Evolutionary conservation across 2,797 vertebrate species (phyloP).

Genomic region (Calcarius lapponicus): DNA sequence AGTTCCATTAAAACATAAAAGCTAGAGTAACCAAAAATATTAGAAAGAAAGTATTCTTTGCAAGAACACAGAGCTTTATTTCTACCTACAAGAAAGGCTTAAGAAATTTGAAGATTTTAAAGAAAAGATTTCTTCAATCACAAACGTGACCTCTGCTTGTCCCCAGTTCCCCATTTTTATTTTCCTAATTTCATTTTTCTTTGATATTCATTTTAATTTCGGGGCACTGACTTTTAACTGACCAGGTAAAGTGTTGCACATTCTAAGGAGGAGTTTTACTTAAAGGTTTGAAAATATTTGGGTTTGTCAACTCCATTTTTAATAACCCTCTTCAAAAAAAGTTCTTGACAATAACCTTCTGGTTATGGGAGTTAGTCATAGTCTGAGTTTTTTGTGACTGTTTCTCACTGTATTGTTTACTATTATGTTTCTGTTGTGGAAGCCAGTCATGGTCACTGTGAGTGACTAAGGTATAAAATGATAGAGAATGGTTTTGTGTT

Average conservation of each 20-base stretch:
- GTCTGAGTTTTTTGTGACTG: not conserved
- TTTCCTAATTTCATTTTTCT: not conserved
- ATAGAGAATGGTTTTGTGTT: not conserved
- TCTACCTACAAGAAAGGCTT: not conserved
- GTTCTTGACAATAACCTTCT: not conserved
- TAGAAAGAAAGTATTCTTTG: not conserved
- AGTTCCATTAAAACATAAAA: not conserved
- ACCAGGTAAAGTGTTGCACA: not conserved
- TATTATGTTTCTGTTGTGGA: not conserved
- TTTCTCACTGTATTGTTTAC: not conserved
- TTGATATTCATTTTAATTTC: not conserved
- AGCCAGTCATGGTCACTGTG: not conserved
- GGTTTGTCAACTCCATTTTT: not conserved
- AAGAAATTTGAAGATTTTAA: not conserved
- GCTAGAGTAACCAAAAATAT: not conserved
- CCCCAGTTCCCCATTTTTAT: not conserved
- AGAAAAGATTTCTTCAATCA: not conserved
- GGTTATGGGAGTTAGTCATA: not conserved
- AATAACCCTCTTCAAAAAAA: no score
- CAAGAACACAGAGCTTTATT: not conserved
- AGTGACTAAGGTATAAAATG: not conserved
- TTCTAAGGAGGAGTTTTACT: not conserved
- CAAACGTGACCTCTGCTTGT: not conserved
- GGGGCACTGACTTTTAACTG: not conserved
- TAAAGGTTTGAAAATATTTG: not conserved